Conservation (phyloP, 1,140 invertebrate species). For the Drosophila fuyamai region DNA sequence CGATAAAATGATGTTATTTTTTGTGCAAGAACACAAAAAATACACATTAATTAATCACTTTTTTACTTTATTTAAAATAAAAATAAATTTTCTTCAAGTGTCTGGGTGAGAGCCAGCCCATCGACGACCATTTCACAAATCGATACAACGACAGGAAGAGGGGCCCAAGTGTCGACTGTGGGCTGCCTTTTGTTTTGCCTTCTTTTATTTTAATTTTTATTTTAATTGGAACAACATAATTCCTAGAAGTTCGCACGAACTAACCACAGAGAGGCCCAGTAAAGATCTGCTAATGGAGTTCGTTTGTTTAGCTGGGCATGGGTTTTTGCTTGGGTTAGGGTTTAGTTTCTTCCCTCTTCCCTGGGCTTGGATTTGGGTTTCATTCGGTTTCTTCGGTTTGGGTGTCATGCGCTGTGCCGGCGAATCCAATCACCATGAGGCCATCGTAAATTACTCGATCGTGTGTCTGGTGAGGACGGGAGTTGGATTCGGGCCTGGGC, state of each 20-base stretch:
- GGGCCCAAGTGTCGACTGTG: conserved; percentile 64
- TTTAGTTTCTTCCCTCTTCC: conserved; percentile 8
- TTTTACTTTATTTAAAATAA: too few relatives aligned
- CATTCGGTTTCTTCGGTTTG: conserved; percentile 19
- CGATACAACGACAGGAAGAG: conserved; percentile 72
- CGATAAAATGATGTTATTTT: too few relatives aligned
- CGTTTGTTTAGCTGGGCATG: conserved; percentile 59
- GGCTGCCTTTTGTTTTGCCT: conserved; percentile 41
- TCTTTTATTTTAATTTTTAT: conserved; percentile 83
- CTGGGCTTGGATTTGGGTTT: conserved; percentile 4
- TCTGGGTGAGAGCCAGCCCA: conserved; percentile 31
- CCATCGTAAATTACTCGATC: conserved; percentile 84
- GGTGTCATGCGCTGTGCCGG: conserved; percentile 68
- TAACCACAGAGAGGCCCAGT: conserved; percentile 46
- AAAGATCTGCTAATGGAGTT: conserved; percentile 79
- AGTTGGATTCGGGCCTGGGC: conserved; percentile 17
- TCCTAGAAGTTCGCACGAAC: conserved; percentile 83
- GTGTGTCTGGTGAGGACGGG: conserved; percentile 65
- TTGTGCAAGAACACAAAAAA: too few relatives aligned
- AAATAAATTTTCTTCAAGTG: conserved; percentile 8
- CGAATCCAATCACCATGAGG: conserved; percentile 71
- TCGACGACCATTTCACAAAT: conserved; percentile 82
- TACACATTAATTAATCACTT: too few relatives aligned
- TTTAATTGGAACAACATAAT: conserved; percentile 85
- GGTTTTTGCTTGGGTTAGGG: conserved; percentile 10